phyloP scores from a whole-genome alignment of 2,888 invertebrate genomes.

The Gibbula magus region DNA sequence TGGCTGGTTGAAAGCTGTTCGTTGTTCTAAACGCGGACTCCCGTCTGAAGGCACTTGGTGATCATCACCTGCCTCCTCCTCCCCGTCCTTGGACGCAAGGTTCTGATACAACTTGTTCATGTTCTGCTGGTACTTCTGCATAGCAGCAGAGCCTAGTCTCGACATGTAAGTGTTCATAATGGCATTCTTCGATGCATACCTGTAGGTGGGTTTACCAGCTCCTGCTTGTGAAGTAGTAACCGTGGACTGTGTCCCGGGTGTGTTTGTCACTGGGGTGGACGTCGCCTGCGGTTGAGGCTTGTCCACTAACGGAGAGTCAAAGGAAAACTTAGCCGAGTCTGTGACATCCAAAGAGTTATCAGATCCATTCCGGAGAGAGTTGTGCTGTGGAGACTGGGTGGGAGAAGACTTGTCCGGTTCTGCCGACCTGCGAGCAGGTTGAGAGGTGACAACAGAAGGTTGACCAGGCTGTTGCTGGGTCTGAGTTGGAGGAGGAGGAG shows the following conservation, averaged over 20 bases:
- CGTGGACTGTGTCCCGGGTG: not conserved
- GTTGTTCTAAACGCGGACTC: not conserved
- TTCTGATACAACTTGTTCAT: constrained; percentile 63
- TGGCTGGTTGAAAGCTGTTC: constrained; percentile 34
- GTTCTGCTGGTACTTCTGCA: constrained; percentile 69
- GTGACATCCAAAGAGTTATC: constrained; percentile 11
- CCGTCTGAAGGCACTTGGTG: constrained; percentile 4
- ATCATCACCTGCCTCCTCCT: not conserved
- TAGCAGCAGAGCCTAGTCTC: constrained; percentile 59
- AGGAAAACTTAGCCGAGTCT: constrained; percentile 21
- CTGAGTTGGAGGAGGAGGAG: not conserved
- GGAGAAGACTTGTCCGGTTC: not conserved
- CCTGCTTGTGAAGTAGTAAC: constrained; percentile 41
- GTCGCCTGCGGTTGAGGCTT: constrained; percentile 23
- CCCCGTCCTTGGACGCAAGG: constrained; percentile 20
- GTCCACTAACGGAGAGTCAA: constrained; percentile 17
- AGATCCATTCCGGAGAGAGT: not conserved
- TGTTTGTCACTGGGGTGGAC: constrained; percentile 17
- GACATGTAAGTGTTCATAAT: constrained; percentile 74
- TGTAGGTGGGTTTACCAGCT: constrained; percentile 47
- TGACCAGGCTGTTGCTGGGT: not conserved
- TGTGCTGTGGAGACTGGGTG: constrained; percentile 1
- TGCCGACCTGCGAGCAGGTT: not conserved
- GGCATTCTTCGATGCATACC: constrained; percentile 73
- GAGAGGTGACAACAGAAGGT: not conserved